Conservation (phyloP, 2,797 vertebrate species). For the Sphenodon punctatus region DNA sequence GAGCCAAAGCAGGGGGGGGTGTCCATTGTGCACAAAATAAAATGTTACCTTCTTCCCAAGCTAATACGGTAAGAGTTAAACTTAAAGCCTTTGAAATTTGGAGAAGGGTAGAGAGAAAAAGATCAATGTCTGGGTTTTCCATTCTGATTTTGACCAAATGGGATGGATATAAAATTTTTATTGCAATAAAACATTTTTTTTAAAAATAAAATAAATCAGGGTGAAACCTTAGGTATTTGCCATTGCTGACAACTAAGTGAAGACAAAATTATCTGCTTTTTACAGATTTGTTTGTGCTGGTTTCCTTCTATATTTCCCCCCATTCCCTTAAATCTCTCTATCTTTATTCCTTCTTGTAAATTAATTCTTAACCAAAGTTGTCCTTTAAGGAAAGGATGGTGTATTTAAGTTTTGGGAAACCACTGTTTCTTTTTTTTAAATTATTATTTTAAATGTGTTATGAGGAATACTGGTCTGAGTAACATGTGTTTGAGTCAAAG, state of each 20-base stretch:
- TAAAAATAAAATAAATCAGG: background rate
- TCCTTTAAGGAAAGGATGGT: slow-evolving; percentile 44
- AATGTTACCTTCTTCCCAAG: background rate
- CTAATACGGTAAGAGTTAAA: background rate
- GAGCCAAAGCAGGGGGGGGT: rapidly evolving
- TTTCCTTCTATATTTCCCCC: slow-evolving; percentile 2
- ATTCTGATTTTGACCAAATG: background rate
- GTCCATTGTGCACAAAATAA: background rate
- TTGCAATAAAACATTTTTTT: slow-evolving; percentile 56
- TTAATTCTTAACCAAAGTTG: slow-evolving; percentile 69
- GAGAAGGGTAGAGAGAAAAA: background rate
- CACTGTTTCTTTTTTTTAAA: slow-evolving; percentile 55
- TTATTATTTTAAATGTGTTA: slow-evolving; percentile 64
- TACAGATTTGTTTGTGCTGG: background rate
- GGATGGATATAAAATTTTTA: background rate
- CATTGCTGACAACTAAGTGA: background rate
- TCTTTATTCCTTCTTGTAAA: slow-evolving; percentile 25
- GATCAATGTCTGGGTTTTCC: background rate
- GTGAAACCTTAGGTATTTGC: background rate
- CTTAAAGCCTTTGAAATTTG: background rate
- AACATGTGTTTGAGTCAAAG: slow-evolving; percentile 57
- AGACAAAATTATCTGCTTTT: background rate
- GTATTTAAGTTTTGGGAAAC: slow-evolving; percentile 42
- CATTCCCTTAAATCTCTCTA: background rate
- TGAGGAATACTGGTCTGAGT: slow-evolving; percentile 57